Evolutionary conservation across 2,113 vertebrate genomes (phyloP), one percentile per base, ranked within the genome.

Genomic region (Hylia prasina): DNA sequence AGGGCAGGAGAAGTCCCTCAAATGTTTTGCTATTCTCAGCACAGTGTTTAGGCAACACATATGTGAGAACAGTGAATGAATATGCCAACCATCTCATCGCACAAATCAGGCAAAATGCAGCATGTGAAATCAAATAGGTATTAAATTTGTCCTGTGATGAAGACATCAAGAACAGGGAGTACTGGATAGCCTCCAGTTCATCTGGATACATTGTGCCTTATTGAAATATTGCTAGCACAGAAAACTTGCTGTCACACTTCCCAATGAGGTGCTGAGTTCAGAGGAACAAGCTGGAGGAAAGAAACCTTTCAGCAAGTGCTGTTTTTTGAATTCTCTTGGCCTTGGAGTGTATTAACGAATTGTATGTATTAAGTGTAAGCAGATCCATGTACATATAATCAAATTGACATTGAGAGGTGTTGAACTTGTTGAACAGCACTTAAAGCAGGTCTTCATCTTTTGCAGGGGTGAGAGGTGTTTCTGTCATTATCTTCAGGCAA

Each of bases 401-500:
- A 91, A 94, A 89, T 9, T 75, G 70, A 88, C 66, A 89, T 79
- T 47, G 86, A 91, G 91, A 96, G 75, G 35, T 54, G 83, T 22
- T 69, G 47, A 91, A 79, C 51, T 93, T 84, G 33, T 61, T 79
- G 65, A 60, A 75, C 22, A 48, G 30, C 60, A 70, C 60, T 97
- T 93, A 91, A 86, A 81, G 33, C 48, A 88, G 22, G 16, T 39
- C 47, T 87, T 72, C 48, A 70, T n/a, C 53, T 83, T 92, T 81
- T 56, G 66, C 7, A 75, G 9, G n/a, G 54, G 69, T 95, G 80
- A 89, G 96, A 95, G 71, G 35, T 70, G 47, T 51, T 80, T 86
- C 82, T 85, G 78, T 78, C 85, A 92, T 73, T 88, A 83, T 53
- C 91, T 95, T 82, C 78, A 88, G 90, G 42, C 64, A 89, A 92